Base-by-base conservation (phyloP, 30 jellyfish, hydroid and myxozoan genomes). In the Hydractinia echinata region DNA sequence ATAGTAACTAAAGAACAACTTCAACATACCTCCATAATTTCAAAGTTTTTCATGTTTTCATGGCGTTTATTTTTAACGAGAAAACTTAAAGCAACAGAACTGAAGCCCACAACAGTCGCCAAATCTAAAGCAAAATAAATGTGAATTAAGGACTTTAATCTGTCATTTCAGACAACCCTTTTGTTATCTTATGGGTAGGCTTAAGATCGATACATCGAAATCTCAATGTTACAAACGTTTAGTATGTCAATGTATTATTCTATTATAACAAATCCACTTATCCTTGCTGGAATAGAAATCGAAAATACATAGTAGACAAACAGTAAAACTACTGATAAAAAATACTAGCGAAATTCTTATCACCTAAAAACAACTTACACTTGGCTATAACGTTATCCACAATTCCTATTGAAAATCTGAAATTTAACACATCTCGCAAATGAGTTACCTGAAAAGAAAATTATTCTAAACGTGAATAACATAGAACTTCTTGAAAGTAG, bases 51-150 rank as follows among this genome's bases (percentile, higher is more conserved):
- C 99, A 93, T 93, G 8, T 76, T 81, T 88, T 71, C 78, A 53
- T 91, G 89, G 76, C 99, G 61, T 53, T 93, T 94, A 14, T 69
- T 79, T 7, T 90, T 81, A 53, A 82, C 89, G 73, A 93, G 61
- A 84, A 93, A 93, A 76, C 95, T 84, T 55, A 92, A 54, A 49
- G 92, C 91, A 55, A 93, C 96, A 50, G 89, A 92, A 78, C 84
- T 76, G 66, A 93, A 88, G 5, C 99, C 99, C 55, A 93, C 90
- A 66, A 87, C 96, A 8, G 99, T 93, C 14, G 99, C 99, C 60
- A 93, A 67, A 77, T 93, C 99, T 93, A 58, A 11, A 72, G 77
- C 55, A 67, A 30, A 1, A 30, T 30, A 30, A 30, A 53, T n/a
- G 20, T 13, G 16, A n/a, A 52, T 70, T 11, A 39, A 55, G 16